Evolutionary conservation across 2,888 invertebrate species (phyloP).

Genomic region (Oscheius sp.): DNA sequence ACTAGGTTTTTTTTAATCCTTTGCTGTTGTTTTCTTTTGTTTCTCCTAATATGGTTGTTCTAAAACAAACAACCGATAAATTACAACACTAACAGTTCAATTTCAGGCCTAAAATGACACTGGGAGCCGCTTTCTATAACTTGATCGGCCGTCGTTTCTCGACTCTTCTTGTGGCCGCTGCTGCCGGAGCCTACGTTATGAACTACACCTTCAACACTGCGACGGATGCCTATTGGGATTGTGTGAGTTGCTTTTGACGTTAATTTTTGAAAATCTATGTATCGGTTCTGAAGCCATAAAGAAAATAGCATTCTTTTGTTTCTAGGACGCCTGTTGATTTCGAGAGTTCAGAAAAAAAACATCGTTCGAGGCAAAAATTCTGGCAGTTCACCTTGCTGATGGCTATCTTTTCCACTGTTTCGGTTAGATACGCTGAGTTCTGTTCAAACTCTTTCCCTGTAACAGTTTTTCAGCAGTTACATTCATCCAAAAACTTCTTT

Average conservation of each 20-base stretch:
- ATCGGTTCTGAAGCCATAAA: neutral
- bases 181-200: conserved; percentile 66
- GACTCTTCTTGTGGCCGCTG: conserved; percentile 64
- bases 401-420: too few relatives aligned
- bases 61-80: neutral
- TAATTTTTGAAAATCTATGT: neutral
- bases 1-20: neutral
- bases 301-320: neutral
- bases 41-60: neutral
- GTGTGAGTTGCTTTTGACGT: conserved; percentile 47
- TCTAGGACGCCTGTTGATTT: too few relatives aligned
- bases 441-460: too few relatives aligned
- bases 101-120: conserved; percentile 51
- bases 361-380: too few relatives aligned
- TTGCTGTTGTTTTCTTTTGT: conserved; percentile 12
- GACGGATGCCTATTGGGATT: conserved; percentile 67
- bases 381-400: too few relatives aligned
- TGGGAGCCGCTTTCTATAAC: conserved; percentile 62
- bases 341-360: too few relatives aligned
- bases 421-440: too few relatives aligned
- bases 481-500: too few relatives aligned
- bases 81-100: neutral
- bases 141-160: conserved; percentile 67
- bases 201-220: conserved; percentile 62
- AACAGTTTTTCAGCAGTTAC: too few relatives aligned